Conservation (phyloP, 1,140 invertebrate genomes). For the Probaryconus sp. region DNA sequence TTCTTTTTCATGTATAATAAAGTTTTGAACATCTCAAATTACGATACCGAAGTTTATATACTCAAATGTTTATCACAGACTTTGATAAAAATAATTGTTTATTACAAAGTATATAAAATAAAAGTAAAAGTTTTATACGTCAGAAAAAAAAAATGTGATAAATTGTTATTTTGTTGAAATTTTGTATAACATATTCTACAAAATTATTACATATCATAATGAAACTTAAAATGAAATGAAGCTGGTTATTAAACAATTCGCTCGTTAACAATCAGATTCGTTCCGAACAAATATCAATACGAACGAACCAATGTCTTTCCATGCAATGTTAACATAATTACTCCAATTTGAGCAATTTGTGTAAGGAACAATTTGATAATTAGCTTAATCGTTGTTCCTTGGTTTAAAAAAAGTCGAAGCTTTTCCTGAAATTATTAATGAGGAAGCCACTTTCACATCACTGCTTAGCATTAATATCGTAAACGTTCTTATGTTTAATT, state of each 20-base stretch:
- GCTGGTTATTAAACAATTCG: too few species aligned
- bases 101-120: too few species aligned
- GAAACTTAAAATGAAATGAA: too few species aligned
- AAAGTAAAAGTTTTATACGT: too few species aligned
- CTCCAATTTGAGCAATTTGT: slow-evolving; percentile 37
- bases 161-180: too few species aligned
- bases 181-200: too few species aligned
- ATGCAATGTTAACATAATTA: slow-evolving; percentile 25
- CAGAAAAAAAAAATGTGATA: too few species aligned
- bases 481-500: slow-evolving; percentile 31
- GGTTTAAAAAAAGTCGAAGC: slow-evolving; percentile 7
- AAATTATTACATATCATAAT: too few species aligned
- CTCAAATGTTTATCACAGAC: too few species aligned
- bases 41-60: too few species aligned
- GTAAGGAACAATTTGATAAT: slow-evolving; percentile 41
- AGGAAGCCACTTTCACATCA: slow-evolving; percentile 53
- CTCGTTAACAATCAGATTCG: too few species aligned
- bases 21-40: neutral
- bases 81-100: neutral
- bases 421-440: slow-evolving; percentile 51
- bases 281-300: neutral
- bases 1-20: slow-evolving; percentile 13
- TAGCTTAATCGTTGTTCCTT: slow-evolving; percentile 4
- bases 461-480: slow-evolving; percentile 29
- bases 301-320: neutral